Base-by-base conservation (phyloP, 2,113 vertebrate genomes). In the Recurvirostra avosetta region DNA sequence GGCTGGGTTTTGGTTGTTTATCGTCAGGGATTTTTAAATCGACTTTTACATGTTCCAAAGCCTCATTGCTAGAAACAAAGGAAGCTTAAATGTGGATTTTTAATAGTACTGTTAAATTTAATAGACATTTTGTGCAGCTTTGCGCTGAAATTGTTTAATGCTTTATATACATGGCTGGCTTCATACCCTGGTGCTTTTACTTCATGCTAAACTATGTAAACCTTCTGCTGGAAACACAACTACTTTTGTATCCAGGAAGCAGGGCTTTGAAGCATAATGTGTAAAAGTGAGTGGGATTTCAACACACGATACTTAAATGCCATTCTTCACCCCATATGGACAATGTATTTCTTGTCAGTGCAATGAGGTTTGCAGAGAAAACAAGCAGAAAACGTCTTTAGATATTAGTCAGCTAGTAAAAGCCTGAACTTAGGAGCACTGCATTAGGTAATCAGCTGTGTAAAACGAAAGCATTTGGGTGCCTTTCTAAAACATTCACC, bases 181-280 rank as follows among this genome's bases (percentile, higher is more conserved):
- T 97, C 97, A 80, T 95, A 95, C 71, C 63, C 75, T 9, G 21
- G 84, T 91, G 92, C 86, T 97, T 96, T 96, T 82, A 92, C 84
- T 92, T 94, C 94, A 95, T 71, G 80, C 89, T 95, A 95, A 95
- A 91, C 92, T 95, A 79, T 94, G 96, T 94, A 97, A 97, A 95
- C 91, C 74, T 92, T 95, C 92, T 87, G 75, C 86, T 93, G 84
- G 90, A 79, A 97, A 95, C 96, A 97, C 96, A 98, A 96, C 93
- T 92, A 96, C 92, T 94, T 95, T 87, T 96, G 96, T 97, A 95
- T 97, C 92, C 93, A 97, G 90, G 96, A 96, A 96, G 92, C 91
- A 84, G 71, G 61, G 92, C 95, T 97, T 97, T 96, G 80, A 96
- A 94, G 90, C 93, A 90, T 80, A 94, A 95, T 96, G 87, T 93